Percentiles rank a stretch among this genome's conserved stretches.
phyloP scores from a whole-genome alignment of 2,888 invertebrate species.

The Coleophora deauratella region DNA sequence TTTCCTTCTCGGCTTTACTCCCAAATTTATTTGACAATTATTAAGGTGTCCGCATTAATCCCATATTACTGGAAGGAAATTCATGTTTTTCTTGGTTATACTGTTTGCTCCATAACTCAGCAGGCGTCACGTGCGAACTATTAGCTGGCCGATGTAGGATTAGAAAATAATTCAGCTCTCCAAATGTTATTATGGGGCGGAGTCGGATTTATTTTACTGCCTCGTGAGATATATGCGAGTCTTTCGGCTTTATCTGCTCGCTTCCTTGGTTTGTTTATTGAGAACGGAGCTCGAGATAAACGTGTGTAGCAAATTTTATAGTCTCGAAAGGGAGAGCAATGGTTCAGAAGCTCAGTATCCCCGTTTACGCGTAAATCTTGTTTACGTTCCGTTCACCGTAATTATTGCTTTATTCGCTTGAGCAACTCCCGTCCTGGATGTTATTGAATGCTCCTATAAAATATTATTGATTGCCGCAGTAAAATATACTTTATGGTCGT shows the following conservation, averaged over 20 bases:
- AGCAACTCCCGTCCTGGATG: conserved; percentile 51
- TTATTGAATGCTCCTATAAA: conserved; percentile 68
- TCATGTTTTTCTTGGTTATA: conserved; percentile 66
- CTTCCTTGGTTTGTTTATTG: conserved; percentile 61
- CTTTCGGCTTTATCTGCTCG: conserved; percentile 60
- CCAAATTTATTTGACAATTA: conserved; percentile 71
- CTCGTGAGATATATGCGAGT: conserved; percentile 57
- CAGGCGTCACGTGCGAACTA: conserved; percentile 68
- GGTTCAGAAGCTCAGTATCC: conserved; percentile 23
- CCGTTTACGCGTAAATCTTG: conserved; percentile 59
- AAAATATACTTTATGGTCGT: conserved; percentile 58
- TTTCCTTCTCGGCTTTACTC: conserved; percentile 46
- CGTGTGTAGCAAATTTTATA: conserved; percentile 56
- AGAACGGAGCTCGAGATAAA: conserved; percentile 40
- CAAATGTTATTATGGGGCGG: conserved; percentile 69
- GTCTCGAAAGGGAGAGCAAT: conserved; percentile 29
- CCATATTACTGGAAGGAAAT: conserved; percentile 59
- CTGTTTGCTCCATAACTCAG: conserved; percentile 63
- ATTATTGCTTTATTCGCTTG: conserved; percentile 67
- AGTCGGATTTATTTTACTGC: conserved; percentile 71
- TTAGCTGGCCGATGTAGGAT: conserved; percentile 67
- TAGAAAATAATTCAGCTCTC: conserved; percentile 72
- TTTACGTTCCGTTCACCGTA: conserved; percentile 53
- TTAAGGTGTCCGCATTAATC: conserved; percentile 70
- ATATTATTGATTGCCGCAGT: conserved; percentile 64